Conservation (phyloP, 1,140 invertebrate genomes). For the Pseudomyrmex flavicornis region DNA sequence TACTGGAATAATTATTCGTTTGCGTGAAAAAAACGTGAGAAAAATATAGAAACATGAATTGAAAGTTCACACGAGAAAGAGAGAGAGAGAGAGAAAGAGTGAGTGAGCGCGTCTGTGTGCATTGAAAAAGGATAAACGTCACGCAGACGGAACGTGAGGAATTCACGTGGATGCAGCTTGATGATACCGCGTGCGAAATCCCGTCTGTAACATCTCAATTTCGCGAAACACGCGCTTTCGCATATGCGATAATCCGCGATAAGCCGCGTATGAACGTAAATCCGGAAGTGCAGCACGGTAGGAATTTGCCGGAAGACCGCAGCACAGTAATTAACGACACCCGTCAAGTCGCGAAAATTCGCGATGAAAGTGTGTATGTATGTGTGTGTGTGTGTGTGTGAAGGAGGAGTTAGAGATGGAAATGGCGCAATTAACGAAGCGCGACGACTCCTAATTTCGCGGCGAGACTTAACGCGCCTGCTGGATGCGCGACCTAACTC, state of each 20-base stretch:
- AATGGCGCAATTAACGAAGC: constrained; percentile 63
- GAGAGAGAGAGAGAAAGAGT: not conserved
- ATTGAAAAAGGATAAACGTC: not conserved
- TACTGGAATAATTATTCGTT: not conserved
- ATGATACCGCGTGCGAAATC: not conserved
- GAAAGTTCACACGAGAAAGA: not conserved
- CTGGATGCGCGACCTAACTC: constrained; percentile 31
- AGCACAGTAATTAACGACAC: constrained; percentile 42
- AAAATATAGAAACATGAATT: not conserved
- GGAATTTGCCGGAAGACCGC: constrained; percentile 19
- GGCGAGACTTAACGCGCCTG: not conserved
- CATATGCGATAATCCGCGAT: constrained; percentile 36
- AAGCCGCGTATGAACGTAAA: constrained; percentile 38
- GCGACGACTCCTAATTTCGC: constrained; percentile 49
- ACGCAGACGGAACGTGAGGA: not conserved
- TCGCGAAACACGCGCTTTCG: constrained; percentile 7
- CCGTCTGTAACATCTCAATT: constrained; percentile 13
- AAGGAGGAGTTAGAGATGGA: constrained; percentile 13
- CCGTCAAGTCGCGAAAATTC: constrained; percentile 34
- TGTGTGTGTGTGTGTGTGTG: not conserved
- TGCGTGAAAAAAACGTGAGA: not conserved
- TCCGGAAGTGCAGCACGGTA: not conserved
- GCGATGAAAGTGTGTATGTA: not conserved
- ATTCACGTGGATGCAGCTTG: not conserved
- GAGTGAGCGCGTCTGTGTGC: not conserved